Percentiles rank a stretch among this genome's conserved stretches.
These are phyloP conservation scores for Cathartes aura DNA, from an alignment of 2,113 vertebrate species.

Conservation along the genomic window DNA sequence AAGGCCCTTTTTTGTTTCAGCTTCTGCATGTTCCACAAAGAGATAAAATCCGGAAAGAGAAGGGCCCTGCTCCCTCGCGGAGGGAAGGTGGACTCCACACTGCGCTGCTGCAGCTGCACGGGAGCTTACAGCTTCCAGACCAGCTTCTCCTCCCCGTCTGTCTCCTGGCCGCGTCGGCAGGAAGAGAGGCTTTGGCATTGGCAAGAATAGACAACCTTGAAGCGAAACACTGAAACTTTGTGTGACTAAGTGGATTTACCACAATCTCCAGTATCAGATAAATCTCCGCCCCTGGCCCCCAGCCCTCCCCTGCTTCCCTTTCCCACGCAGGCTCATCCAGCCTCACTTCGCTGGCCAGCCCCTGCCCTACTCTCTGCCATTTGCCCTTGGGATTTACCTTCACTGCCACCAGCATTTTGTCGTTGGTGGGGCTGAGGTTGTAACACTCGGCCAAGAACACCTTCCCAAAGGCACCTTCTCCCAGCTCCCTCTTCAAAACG, in stretches of 20 bases:
- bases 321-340: slow-evolving; percentile 20
- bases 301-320: slow-evolving; percentile 30
- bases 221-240: not conserved
- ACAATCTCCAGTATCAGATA: not conserved
- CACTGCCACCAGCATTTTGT: slow-evolving; percentile 97
- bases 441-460: slow-evolving; percentile 99
- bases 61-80: not conserved
- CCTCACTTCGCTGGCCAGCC: fast-evolving
- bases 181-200: not conserved
- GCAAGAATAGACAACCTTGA: not conserved
- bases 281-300: not conserved
- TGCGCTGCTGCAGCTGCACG: not conserved
- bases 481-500: slow-evolving; percentile 95
- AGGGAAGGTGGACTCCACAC: not conserved
- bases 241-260: slow-evolving; percentile 16
- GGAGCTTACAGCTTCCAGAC: not conserved
- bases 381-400: slow-evolving; percentile 80
- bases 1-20: not conserved
- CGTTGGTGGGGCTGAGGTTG: slow-evolving; percentile 95
- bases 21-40: not conserved
- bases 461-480: slow-evolving; percentile 98
- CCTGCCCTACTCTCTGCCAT: not conserved
- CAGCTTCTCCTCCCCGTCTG: not conserved
- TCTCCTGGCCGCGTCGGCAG: not conserved
- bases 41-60: not conserved